Evolutionary conservation across 2,888 invertebrate genomes (phyloP), one percentile per base, ranked within the genome.

Genomic region (Bugulina stolonifera): DNA sequence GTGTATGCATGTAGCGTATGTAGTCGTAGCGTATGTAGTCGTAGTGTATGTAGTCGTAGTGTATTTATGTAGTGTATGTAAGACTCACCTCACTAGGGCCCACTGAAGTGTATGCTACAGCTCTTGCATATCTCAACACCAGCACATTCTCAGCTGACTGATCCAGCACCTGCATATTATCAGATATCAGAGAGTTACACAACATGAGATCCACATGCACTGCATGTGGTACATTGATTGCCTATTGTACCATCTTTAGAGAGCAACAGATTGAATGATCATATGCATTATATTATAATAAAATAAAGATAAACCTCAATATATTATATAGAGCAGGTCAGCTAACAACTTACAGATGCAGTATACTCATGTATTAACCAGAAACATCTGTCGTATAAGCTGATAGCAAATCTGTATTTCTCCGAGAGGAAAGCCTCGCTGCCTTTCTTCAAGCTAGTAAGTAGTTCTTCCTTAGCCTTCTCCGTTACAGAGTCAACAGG

Each of bases 321-420:
- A n/a, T n/a, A n/a, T n/a, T n/a, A n/a, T n/a, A n/a, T n/a, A n/a
- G n/a, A n/a, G n/a, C n/a, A n/a, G n/a, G n/a, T n/a, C n/a, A n/a
- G n/a, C n/a, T n/a, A n/a, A n/a, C n/a, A n/a, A 43, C 64, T 32
- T n/a, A 64, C 64, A 22, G 27, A 5, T 14, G 18, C 64, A 1
- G 2, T 64, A n/a, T 22, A 32, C n/a, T 64, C 64, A n/a, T 64
- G 64, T 22, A 64, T 64, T 18, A 64, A 14, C 2, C 64, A 5
- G 32, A 64, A 64, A 32, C 64, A 64, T 64, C 32, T 64, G 32
- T 64, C 64, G n/a, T 64, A 64, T 10, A 64, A 34, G 64, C 32
- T 64, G 27, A 64, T 64, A 34, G 64, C 64, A 64, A 64, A 64
- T 2, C 64, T 2, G 64, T 64, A 64, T 27, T 64, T 64, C 32